A percentile compares a stretch with the other conserved stretches of the same genome.
Evolutionary conservation across 2,888 invertebrate genomes (phyloP).

Genomic region (Molorchus minor): DNA sequence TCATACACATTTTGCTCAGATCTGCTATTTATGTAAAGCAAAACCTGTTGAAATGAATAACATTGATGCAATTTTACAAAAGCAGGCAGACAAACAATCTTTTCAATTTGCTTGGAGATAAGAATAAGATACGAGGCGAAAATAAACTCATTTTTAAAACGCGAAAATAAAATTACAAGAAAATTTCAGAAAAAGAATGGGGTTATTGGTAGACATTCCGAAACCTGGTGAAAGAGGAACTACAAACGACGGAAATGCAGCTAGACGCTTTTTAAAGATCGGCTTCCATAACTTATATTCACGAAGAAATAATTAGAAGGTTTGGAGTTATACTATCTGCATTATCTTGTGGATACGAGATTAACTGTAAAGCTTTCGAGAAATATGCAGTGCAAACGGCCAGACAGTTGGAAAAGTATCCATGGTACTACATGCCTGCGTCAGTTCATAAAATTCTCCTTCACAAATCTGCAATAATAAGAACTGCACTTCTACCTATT

Average conservation of each 20-base stretch:
- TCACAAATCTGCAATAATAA: neutral
- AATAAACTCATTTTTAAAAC: neutral
- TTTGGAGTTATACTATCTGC: neutral
- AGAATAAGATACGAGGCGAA: neutral
- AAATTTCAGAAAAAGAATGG: neutral
- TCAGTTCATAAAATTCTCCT: neutral
- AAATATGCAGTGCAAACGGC: slow-evolving; percentile 4
- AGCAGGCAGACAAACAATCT: neutral
- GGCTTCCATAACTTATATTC: neutral
- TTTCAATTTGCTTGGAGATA: neutral
- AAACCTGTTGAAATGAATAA: neutral
- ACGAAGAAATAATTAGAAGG: neutral
- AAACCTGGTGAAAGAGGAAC: neutral
- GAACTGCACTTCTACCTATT: too few species aligned
- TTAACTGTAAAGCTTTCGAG: neutral
- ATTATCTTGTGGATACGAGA: slow-evolving; percentile 6
- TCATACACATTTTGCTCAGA: neutral
- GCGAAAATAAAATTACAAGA: neutral
- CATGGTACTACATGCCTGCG: neutral
- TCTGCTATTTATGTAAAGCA: neutral
- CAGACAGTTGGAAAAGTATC: neutral
- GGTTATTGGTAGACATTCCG: neutral
- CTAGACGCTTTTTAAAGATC: neutral
- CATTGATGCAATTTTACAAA: neutral
- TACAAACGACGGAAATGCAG: neutral